Evolutionary conservation across 2,888 invertebrate species (phyloP).

Genomic region (Cataglyphis cursor): DNA sequence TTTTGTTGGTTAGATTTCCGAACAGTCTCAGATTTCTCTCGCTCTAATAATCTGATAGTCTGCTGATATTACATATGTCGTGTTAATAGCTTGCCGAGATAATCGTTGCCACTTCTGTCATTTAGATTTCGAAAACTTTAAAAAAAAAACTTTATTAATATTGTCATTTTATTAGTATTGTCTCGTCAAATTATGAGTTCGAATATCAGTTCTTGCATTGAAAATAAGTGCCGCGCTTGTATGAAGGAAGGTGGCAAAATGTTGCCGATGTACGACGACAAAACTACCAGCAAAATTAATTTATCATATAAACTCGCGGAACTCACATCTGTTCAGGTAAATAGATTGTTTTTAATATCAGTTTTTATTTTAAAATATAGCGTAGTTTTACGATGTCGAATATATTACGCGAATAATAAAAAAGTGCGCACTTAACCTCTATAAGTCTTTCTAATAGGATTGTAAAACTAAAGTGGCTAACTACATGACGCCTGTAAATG

Average conservation of each 20-base stretch:
- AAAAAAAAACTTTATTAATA: background rate
- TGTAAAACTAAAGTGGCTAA: background rate
- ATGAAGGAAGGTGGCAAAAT: slow-evolving; percentile 83
- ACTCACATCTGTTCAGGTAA: slow-evolving; percentile 77
- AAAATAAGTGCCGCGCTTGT: slow-evolving; percentile 84
- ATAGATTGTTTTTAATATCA: background rate
- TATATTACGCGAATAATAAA: slow-evolving; percentile 39
- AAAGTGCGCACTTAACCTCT: background rate
- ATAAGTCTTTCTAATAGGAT: background rate
- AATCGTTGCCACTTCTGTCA: background rate
- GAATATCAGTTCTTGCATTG: slow-evolving; percentile 73
- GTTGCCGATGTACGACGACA: slow-evolving; percentile 82
- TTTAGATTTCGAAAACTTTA: background rate
- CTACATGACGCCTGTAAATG: background rate
- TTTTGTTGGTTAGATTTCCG: background rate
- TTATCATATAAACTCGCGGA: slow-evolving; percentile 82
- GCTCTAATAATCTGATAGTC: too few species aligned
- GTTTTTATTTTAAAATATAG: background rate
- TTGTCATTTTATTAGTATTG: background rate
- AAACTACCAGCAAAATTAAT: slow-evolving; percentile 77
- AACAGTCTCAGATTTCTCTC: background rate
- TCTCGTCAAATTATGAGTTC: slow-evolving; percentile 73
- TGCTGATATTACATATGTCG: background rate
- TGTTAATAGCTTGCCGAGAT: background rate
- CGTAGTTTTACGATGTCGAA: background rate